Conservation (phyloP, 1,140 invertebrate species). For the Drosophila tropicalis region DNA sequence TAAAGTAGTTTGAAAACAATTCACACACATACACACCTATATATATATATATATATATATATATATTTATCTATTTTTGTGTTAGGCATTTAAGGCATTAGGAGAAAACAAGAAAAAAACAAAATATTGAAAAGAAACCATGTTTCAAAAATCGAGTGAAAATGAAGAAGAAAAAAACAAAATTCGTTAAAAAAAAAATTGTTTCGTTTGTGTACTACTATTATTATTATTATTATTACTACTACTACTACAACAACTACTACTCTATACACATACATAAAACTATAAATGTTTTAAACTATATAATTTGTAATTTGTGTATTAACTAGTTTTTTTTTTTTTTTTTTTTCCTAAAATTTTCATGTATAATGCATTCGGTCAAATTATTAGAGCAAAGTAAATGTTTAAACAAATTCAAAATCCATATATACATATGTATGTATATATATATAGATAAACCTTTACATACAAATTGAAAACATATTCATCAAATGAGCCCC, state of each 20-base stretch:
- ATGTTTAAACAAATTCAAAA: slow-evolving; percentile 43
- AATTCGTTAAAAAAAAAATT: slow-evolving; percentile 70
- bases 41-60: background rate
- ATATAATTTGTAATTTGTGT: background rate
- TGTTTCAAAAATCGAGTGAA: slow-evolving; percentile 68
- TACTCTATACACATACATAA: slow-evolving; percentile 15
- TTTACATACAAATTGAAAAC: slow-evolving; percentile 72
- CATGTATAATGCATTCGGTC: slow-evolving; percentile 58
- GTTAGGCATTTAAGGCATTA: slow-evolving; percentile 69
- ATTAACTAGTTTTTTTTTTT: slow-evolving; percentile 24
- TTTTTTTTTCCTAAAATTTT: slow-evolving; percentile 18
- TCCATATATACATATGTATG: slow-evolving; percentile 32
- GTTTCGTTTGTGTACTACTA: slow-evolving; percentile 60
- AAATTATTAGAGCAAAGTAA: slow-evolving; percentile 72
- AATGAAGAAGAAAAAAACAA: slow-evolving; percentile 65
- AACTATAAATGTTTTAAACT: slow-evolving; percentile 15
- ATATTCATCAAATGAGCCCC: slow-evolving; percentile 80
- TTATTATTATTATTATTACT: too few relatives aligned
- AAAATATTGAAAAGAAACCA: slow-evolving; percentile 55
- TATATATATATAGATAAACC: slow-evolving; percentile 38
- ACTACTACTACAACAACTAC: background rate
- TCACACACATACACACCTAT: background rate
- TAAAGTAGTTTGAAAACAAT: background rate
- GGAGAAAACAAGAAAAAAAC: slow-evolving; percentile 53
- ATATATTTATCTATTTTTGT: slow-evolving; percentile 50